Conservation (phyloP, 2,113 vertebrate species). For the Bufo gargarizans region DNA sequence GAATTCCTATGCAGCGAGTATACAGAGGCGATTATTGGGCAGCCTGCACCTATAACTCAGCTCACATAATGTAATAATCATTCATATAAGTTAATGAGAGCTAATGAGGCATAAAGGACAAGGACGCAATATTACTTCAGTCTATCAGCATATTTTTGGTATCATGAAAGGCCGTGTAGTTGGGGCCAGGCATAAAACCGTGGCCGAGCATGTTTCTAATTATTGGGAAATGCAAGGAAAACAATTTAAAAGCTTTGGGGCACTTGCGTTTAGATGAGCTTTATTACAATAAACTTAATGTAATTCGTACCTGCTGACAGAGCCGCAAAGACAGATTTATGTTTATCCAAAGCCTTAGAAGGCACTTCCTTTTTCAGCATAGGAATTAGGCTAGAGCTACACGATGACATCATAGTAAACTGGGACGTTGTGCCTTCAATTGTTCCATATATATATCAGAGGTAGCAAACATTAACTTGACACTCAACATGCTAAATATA, state of each 20-base stretch:
- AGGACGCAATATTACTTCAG: not conserved
- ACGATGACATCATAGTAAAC: not conserved
- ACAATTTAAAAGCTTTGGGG: constrained; percentile 10
- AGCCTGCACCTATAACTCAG: constrained; percentile 13
- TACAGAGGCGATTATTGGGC: not conserved
- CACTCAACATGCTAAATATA: no score
- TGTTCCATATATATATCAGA: no score
- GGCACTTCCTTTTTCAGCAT: not conserved
- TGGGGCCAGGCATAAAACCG: constrained; percentile 6
- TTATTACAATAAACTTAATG: constrained; percentile 12
- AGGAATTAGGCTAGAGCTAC: not conserved
- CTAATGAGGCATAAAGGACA: constrained; percentile 30
- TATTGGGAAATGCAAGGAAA: constrained; percentile 21
- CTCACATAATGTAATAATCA: constrained; percentile 11
- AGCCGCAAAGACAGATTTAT: not conserved
- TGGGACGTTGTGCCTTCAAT: no score
- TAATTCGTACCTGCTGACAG: not conserved
- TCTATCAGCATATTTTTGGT: constrained; percentile 13
- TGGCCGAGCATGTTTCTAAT: constrained; percentile 6
- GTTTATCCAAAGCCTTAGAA: not conserved
- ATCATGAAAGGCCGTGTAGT: not conserved
- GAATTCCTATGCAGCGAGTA: not conserved
- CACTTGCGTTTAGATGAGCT: not conserved
- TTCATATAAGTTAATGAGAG: constrained; percentile 30
- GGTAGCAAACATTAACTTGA: no score